Evolutionary conservation across 2,888 invertebrate species (phyloP).

Genomic region (Sturmia bella): DNA sequence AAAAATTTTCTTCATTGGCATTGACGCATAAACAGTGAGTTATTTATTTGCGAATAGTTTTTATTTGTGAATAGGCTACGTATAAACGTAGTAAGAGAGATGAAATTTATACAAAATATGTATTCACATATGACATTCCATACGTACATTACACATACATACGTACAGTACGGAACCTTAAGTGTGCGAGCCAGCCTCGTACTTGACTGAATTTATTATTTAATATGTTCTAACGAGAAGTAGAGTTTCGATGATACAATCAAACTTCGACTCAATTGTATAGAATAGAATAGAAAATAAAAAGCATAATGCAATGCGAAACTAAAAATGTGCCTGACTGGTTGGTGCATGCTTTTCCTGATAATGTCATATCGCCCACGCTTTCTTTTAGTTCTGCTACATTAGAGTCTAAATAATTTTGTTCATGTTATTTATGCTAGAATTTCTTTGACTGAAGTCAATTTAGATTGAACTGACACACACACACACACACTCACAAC

Average conservation of each 20-base stretch:
- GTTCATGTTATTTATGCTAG: slow-evolving; percentile 37
- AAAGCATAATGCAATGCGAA: not conserved
- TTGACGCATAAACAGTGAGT: no score
- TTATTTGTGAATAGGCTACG: no score
- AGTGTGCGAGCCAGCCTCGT: no score
- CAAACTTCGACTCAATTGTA: slow-evolving; percentile 55
- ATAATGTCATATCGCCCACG: slow-evolving; percentile 48
- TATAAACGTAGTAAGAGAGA: no score
- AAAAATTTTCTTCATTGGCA: no score
- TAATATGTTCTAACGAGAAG: not conserved
- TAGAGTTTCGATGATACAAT: slow-evolving; percentile 18
- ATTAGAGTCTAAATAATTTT: slow-evolving; percentile 45
- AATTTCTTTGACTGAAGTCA: slow-evolving; percentile 59
- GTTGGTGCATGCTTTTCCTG: not conserved
- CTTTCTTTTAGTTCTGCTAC: slow-evolving; percentile 29
- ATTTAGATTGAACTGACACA: slow-evolving; percentile 60
- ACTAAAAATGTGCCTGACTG: slow-evolving; percentile 30
- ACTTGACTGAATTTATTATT: no score
- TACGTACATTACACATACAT: no score
- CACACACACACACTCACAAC: not conserved
- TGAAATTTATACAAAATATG: no score
- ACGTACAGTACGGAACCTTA: no score
- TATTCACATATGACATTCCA: no score
- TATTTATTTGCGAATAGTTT: no score
- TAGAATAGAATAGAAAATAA: slow-evolving; percentile 36